Evolutionary conservation across 1,140 invertebrate species (phyloP).

Genomic region (Trichomalopsis sarcophagae): DNA sequence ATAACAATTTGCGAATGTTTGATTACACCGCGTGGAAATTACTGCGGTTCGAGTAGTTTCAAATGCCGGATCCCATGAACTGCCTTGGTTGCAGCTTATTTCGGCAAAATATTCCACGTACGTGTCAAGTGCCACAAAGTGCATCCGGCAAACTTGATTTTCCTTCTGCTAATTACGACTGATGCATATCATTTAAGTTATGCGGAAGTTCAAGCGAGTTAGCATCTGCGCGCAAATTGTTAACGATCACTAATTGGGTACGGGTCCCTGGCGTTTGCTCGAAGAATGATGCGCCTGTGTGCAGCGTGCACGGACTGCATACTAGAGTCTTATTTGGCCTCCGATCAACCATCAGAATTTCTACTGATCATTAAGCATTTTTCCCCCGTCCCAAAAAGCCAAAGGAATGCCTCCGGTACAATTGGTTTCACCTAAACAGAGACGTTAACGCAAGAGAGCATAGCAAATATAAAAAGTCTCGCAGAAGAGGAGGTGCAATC

Average conservation of each 20-base stretch:
- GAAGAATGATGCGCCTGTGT: no score
- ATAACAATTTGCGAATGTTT: background rate
- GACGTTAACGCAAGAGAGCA: background rate
- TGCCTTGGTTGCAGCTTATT: background rate
- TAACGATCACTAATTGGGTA: background rate
- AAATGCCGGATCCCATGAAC: background rate
- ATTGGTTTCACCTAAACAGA: slow-evolving; percentile 13
- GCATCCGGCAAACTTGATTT: background rate
- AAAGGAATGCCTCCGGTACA: background rate
- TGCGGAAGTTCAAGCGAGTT: background rate
- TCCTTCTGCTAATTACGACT: background rate
- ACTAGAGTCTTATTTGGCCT: no score
- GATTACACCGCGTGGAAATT: no score
- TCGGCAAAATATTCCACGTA: background rate
- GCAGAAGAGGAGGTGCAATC: background rate
- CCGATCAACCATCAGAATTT: no score
- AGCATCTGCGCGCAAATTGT: background rate
- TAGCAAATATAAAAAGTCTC: background rate
- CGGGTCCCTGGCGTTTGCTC: background rate
- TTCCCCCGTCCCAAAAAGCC: background rate
- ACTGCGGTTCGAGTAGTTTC: no score
- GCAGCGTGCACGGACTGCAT: no score
- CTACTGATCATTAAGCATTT: no score
- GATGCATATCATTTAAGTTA: background rate
- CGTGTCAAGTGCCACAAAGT: background rate